Evolutionary conservation across 2,888 invertebrate genomes (phyloP).

Genomic region (Lithophane socia): DNA sequence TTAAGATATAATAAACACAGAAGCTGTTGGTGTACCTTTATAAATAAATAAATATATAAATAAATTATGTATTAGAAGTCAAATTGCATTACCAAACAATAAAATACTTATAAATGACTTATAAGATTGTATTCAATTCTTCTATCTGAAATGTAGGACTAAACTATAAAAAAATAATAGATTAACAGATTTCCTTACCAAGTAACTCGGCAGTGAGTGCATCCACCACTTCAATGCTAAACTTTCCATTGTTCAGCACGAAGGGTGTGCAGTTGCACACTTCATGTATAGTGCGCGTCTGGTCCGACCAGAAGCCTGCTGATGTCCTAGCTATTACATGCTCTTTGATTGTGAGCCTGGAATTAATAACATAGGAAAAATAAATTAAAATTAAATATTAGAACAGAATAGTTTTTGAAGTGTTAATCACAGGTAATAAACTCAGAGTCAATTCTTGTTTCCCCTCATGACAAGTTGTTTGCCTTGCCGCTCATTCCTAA

Average conservation of each 20-base stretch:
- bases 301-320: slow-evolving; percentile 97
- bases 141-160: too few relatives aligned
- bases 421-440: background rate
- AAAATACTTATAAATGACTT: too few relatives aligned
- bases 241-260: slow-evolving; percentile 91
- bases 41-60: too few relatives aligned
- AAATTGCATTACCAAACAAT: too few relatives aligned
- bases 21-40: too few relatives aligned
- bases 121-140: too few relatives aligned
- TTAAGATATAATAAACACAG: too few relatives aligned
- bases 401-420: background rate
- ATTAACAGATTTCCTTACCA: slow-evolving; percentile 78
- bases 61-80: too few relatives aligned
- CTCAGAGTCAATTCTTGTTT: background rate
- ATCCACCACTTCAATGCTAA: slow-evolving; percentile 94
- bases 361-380: slow-evolving; percentile 6
- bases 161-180: too few relatives aligned
- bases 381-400: background rate
- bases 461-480: background rate
- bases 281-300: slow-evolving; percentile 94
- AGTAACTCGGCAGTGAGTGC: slow-evolving; percentile 93
- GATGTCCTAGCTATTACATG: slow-evolving; percentile 95
- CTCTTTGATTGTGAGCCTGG: slow-evolving; percentile 93
- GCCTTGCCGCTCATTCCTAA: too few relatives aligned
- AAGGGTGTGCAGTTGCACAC: slow-evolving; percentile 95